Base-by-base conservation (phyloP, 1,140 invertebrate genomes). In the Manduca sexta region DNA sequence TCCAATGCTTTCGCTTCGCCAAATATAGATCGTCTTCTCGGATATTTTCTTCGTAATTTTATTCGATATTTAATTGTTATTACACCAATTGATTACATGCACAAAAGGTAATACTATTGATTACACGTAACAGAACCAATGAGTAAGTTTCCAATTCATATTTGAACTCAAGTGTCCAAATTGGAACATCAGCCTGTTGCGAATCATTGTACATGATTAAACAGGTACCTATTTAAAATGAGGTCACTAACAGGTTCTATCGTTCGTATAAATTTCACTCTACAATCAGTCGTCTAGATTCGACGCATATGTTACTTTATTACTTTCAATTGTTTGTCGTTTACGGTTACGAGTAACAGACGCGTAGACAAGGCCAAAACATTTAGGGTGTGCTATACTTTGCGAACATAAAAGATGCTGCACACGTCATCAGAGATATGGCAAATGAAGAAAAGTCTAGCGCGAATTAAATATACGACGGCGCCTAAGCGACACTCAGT, bases 311-410 rank as follows among this genome's bases (percentile, higher is more conserved):
- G 53, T 64, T 45, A 63, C 52, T 69, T 69, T 64, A 72, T 76
- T 74, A 68, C 66, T 62, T 64, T 64, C 67, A 76, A 74, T 76
- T 79, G 71, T 76, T 69, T 61, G 50, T 69, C 71, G 50, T 73
- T 64, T 73, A 69, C 66, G 64, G 70, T 41, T 30, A 61, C 52
- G 50, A 52, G 59, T 43, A 58, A 52, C 52, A 47, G 45, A 47
- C 56, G 58, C 46, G 52, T 34, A 45, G 52, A 52, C 65, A 69
- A 75, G 71, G 74, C 56, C 60, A 47, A 59, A 74, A 66, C 64
- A 44, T 73, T 67, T 73, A 69, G 66, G 65, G 62, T 48, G 57
- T 75, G 64, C 65, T 73, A 61, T 74, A 62, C 60, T 56, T 46
- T 59, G 61, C 66, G 69, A 56, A 68, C 34, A 43, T 46, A 61